phyloP scores from a whole-genome alignment of 2,113 vertebrate genomes.

The Hypomesus transpacificus region DNA sequence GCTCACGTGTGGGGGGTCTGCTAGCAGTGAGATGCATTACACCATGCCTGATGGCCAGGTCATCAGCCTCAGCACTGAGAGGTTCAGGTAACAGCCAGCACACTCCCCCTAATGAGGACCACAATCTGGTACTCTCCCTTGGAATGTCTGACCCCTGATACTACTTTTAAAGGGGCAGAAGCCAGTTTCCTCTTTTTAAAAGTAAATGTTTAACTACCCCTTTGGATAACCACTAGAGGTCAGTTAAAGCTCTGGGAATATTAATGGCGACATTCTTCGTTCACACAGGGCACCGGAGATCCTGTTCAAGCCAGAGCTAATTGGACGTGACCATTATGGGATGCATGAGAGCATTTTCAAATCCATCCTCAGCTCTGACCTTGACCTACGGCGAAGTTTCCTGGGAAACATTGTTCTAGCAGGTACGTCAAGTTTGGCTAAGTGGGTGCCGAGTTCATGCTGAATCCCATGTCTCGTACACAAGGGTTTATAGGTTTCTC shows the following conservation, averaged over 20 bases:
- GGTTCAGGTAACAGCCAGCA: constrained; percentile 64
- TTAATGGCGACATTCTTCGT: background rate
- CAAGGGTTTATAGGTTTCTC: background rate
- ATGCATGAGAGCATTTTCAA: constrained; percentile 73
- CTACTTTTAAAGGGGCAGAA: too few species aligned
- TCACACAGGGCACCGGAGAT: constrained; percentile 70
- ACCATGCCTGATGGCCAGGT: constrained; percentile 70
- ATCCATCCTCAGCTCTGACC: constrained; percentile 67
- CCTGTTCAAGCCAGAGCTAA: constrained; percentile 70
- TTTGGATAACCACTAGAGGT: constrained; percentile 2
- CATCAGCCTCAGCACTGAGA: constrained; percentile 54
- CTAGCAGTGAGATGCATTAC: constrained; percentile 51
- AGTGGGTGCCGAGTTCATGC: background rate
- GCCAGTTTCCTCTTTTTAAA: too few species aligned
- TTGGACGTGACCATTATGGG: constrained; percentile 72
- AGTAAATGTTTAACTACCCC: background rate
- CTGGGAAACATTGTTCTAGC: constrained; percentile 70
- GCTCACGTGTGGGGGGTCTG: constrained; percentile 21
- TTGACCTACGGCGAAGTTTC: constrained; percentile 67
- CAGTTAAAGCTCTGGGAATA: background rate
- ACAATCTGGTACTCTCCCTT: too few species aligned
- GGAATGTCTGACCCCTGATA: too few species aligned
- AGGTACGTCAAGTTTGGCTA: constrained; percentile 47
- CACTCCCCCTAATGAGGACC: background rate
- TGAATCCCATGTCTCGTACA: background rate